A percentile compares a stretch with the other conserved stretches of the same genome.
Evolutionary conservation across 1,140 invertebrate genomes (phyloP).

Genomic region (Drosophila oshimai): DNA sequence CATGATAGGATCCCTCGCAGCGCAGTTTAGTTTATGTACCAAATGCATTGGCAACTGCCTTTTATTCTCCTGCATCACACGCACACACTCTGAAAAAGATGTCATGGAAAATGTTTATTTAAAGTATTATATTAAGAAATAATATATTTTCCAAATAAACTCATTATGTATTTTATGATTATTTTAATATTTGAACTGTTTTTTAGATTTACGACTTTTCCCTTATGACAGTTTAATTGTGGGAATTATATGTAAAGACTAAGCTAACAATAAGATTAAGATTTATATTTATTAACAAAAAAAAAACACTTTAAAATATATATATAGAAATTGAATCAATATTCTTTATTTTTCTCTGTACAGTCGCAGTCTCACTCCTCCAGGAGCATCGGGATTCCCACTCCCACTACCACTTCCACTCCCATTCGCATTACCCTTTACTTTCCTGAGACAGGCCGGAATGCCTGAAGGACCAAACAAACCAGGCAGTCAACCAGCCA

Average conservation of each 20-base stretch:
- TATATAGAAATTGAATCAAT: neutral
- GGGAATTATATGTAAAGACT: too few species aligned
- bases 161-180: too few species aligned
- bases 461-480: conserved; percentile 43
- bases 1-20: conserved; percentile 19
- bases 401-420: too few species aligned
- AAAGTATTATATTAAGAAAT: neutral
- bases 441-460: neutral
- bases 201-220: too few species aligned
- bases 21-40: conserved; percentile 59
- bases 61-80: neutral
- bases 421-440: too few species aligned
- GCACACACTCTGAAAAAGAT: neutral
- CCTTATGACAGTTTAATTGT: too few species aligned
- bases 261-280: too few species aligned
- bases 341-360: neutral
- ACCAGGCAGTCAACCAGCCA: conserved; percentile 39
- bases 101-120: neutral
- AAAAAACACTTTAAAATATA: too few species aligned
- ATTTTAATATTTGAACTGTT: too few species aligned
- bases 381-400: too few species aligned
- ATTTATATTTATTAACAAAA: too few species aligned
- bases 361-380: neutral
- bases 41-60: conserved; percentile 57
- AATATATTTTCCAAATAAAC: too few species aligned